phyloP scores from a whole-genome alignment of 2,888 invertebrate genomes.

The Pachymerium ferrugineum region DNA sequence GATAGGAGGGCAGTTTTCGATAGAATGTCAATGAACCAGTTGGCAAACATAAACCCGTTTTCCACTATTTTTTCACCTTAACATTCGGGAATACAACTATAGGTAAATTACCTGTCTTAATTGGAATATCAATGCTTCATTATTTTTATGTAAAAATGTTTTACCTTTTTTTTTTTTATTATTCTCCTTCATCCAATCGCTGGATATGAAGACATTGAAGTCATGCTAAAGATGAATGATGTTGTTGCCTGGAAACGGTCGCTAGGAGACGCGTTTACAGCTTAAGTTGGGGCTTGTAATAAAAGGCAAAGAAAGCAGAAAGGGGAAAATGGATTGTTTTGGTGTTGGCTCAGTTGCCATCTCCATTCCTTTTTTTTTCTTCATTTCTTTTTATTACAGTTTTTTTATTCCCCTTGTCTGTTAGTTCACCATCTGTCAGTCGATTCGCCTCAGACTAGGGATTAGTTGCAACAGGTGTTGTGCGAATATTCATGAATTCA shows the following conservation, averaged over 20 bases:
- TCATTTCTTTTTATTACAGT: not conserved
- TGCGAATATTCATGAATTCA: slow-evolving; percentile 25
- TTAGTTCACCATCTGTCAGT: slow-evolving; percentile 25
- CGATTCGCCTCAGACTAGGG: slow-evolving; percentile 11
- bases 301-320: not conserved
- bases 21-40: too few species aligned
- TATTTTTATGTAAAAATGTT: not conserved
- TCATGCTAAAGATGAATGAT: not conserved
- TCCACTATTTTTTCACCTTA: not conserved
- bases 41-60: not conserved
- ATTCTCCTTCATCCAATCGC: not conserved
- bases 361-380: not conserved
- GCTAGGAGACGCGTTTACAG: slow-evolving; percentile 10
- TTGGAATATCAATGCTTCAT: slow-evolving; percentile 23
- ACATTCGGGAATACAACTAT: not conserved
- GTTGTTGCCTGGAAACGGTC: slow-evolving; percentile 10
- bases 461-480: slow-evolving; percentile 22
- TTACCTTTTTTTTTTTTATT: not conserved
- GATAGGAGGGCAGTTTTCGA: too few species aligned
- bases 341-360: slow-evolving; percentile 25
- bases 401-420: not conserved
- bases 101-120: not conserved
- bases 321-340: slow-evolving; percentile 27
- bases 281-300: not conserved
- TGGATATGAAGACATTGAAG: slow-evolving; percentile 9